Conservation (phyloP, 2,113 vertebrate genomes). For the Cynopterus brachyotis region DNA sequence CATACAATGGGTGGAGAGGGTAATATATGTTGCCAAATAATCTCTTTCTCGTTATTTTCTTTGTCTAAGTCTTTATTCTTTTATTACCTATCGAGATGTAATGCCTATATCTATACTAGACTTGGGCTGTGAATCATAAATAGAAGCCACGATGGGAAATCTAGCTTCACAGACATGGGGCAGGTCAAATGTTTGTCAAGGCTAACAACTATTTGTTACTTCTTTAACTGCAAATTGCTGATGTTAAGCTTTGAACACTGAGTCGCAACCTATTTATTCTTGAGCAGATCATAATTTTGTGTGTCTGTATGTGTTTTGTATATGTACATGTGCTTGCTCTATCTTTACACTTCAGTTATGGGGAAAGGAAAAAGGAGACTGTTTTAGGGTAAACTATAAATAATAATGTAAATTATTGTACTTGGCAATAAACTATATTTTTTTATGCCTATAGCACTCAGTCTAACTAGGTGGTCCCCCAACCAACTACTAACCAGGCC, state of each 20-base stretch:
- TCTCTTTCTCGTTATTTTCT: background rate
- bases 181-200: background rate
- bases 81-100: background rate
- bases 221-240: background rate
- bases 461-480: no score
- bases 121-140: background rate
- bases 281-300: background rate
- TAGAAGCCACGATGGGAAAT: background rate
- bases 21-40: background rate
- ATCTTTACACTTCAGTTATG: background rate
- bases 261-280: background rate
- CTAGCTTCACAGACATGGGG: background rate
- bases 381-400: conserved; percentile 5
- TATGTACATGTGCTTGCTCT: background rate
- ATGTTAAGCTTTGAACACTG: background rate
- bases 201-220: no score
- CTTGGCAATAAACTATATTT: background rate
- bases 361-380: background rate
- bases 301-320: rapidly evolving
- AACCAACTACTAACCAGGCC: no score
- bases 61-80: background rate
- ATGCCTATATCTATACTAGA: background rate
- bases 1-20: background rate
- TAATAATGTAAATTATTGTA: background rate
- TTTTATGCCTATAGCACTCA: no score